Evolutionary conservation across 2,113 vertebrate species (phyloP), one percentile per base, ranked within the genome.

Genomic region (Labeo rohita): DNA sequence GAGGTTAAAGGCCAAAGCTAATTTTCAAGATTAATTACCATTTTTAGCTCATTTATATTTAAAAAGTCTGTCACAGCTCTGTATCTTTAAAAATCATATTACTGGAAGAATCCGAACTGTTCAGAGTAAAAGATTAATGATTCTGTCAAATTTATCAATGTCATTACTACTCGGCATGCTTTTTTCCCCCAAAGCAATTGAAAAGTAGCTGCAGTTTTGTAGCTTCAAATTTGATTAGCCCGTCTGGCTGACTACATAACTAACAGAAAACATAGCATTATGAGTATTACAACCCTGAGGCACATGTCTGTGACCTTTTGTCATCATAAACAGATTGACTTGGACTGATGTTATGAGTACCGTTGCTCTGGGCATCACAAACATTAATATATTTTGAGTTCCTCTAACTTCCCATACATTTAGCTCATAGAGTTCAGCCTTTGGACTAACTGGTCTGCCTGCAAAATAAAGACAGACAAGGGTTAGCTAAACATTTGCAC

Each of bases 381-480:
- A 45, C 52, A 39, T 28, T 7, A 85, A 8, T 49, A 34, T 61
- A 56, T 23, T 36, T 63, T 16, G 23, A 52, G 6, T 23, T 82
- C 66, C 49, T 39, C 39, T 6, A 89, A 92, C 49, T 90, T 89
- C 34, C 84, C 36, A 6, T 45, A 45, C 9, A n/a, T 73, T 87
- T 91, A 93, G 87, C 39, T 92, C 92, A 95, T 93, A 43, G 93
- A 91, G 87, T 89, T 92, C 84, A 95, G 93, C 56, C 89, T 88
- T 82, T 94, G 90, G 65, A 95, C 91, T 87, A 95, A 89, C 90
- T 95, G 93, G 12, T 95, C 95, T 3, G 93, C 93, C 95, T 95
- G 90, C 6, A 56, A 54, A 10, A 45, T 39, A 9, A 47, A 77
- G 50, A 54, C 50, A 77, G 13, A 6, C n/a, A 77, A 21, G 75